Percentiles rank a stretch among this genome's conserved stretches.
These are phyloP conservation scores for Chamaetylas fuelleborni DNA, from an alignment of 2,113 vertebrate genomes.

Conservation along the genomic window DNA sequence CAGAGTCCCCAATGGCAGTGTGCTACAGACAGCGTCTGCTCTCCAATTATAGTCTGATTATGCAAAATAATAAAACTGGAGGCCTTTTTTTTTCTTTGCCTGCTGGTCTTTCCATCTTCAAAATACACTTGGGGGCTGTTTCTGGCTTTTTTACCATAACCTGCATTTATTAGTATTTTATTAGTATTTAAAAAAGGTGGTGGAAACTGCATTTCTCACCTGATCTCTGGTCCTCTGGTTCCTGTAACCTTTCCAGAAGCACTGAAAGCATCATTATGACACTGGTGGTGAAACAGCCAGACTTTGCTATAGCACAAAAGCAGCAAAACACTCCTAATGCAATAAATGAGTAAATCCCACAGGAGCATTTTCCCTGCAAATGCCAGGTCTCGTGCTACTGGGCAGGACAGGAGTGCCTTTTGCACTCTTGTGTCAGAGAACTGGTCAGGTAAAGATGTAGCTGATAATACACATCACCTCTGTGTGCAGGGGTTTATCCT, in stretches of 20 bases:
- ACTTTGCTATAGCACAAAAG: not conserved
- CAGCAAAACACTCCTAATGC: not conserved
- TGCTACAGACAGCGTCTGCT: slow-evolving; percentile 34
- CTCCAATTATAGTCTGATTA: slow-evolving; percentile 38
- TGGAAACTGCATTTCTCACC: not conserved
- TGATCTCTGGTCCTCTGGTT: slow-evolving; percentile 14
- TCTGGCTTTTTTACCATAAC: not conserved
- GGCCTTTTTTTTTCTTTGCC: slow-evolving; percentile 6
- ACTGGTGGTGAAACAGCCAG: not conserved
- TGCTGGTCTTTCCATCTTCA: not conserved
- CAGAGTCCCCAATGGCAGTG: not conserved
- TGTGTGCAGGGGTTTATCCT: not conserved
- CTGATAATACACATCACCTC: not conserved
- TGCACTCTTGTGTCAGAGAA: not conserved
- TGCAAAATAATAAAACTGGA: slow-evolving; percentile 49
- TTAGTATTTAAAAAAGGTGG: slow-evolving; percentile 22
- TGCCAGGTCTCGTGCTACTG: not conserved
- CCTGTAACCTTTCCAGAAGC: not conserved
- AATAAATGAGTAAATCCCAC: not conserved
- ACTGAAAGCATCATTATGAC: rapidly evolving
- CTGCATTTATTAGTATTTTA: slow-evolving; percentile 42
- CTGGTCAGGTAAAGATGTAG: not conserved
- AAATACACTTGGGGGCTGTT: slow-evolving; percentile 5
- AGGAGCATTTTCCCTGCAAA: not conserved
- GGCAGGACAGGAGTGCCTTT: not conserved